Evolutionary conservation across 2,888 invertebrate genomes (phyloP).

Genomic region (Kuschelorhynchus macadamiae): DNA sequence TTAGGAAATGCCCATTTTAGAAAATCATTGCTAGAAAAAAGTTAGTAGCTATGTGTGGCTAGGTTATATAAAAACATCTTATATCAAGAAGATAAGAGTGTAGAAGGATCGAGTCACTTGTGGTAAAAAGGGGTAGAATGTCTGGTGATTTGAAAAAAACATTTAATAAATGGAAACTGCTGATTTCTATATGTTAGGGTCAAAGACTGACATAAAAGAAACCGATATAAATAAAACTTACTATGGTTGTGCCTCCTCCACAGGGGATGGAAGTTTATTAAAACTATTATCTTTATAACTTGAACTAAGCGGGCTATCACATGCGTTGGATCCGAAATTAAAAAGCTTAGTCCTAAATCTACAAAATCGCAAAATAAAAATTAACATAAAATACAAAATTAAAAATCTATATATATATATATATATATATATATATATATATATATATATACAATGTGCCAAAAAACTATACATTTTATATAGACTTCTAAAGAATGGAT

Average conservation of each 20-base stretch:
- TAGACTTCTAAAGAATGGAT: neutral
- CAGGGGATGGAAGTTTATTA: slow-evolving; percentile 36
- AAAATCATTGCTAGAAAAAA: too few species aligned
- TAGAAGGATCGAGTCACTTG: too few species aligned
- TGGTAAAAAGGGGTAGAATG: neutral
- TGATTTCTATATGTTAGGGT: neutral
- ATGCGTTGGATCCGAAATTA: slow-evolving; percentile 58
- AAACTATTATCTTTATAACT: too few species aligned
- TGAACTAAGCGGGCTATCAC: slow-evolving; percentile 52
- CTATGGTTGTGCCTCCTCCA: slow-evolving; percentile 40
- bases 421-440: too few species aligned
- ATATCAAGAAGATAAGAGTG: too few species aligned
- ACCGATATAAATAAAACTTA: slow-evolving; percentile 31
- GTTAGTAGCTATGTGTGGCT: too few species aligned
- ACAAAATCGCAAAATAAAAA: slow-evolving; percentile 51
- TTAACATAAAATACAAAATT: slow-evolving; percentile 28
- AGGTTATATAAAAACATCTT: too few species aligned
- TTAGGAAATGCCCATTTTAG: too few species aligned
- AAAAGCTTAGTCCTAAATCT: slow-evolving; percentile 56
- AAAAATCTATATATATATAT: too few species aligned
- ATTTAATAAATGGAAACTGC: neutral
- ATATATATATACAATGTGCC: too few species aligned
- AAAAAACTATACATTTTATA: neutral
- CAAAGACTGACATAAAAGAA: too few species aligned
- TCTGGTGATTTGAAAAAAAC: slow-evolving; percentile 1